Percentiles rank a stretch among this genome's conserved stretches.
Evolutionary conservation across 2,113 vertebrate species (phyloP).

Genomic region (Atractosteus spatula): DNA sequence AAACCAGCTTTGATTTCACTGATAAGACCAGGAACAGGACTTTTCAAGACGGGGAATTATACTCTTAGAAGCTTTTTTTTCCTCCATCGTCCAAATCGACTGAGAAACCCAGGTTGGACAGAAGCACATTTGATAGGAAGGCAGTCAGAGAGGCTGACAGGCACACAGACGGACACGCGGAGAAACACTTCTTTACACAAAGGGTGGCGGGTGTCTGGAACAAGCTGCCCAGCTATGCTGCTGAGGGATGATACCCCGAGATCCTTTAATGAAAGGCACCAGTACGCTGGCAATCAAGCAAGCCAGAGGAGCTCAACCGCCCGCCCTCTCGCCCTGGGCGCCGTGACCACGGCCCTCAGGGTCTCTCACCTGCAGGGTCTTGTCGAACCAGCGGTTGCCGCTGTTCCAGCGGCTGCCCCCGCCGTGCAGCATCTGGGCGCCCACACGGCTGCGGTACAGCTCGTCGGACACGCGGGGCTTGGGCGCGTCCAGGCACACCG

Average conservation of each 20-base stretch:
- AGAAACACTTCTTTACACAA: not conserved
- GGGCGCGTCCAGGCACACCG: constrained; percentile 83
- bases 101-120: too few species aligned
- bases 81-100: too few species aligned
- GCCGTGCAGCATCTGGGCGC: constrained; percentile 89
- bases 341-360: not conserved
- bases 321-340: too few species aligned
- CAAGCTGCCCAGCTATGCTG: not conserved
- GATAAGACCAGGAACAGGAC: too few species aligned
- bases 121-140: too few species aligned
- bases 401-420: constrained; percentile 89
- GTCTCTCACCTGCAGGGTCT: constrained; percentile 82
- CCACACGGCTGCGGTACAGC: constrained; percentile 77
- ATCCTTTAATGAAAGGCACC: too few species aligned
- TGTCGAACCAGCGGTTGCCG: constrained; percentile 97
- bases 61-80: too few species aligned
- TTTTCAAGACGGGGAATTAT: too few species aligned
- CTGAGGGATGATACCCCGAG: not conserved
- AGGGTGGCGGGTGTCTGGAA: not conserved
- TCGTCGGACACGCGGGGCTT: constrained; percentile 81
- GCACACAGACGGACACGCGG: not conserved
- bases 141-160: too few species aligned
- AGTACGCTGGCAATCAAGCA: too few species aligned
- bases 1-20: too few species aligned
- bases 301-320: too few species aligned